phyloP scores from a whole-genome alignment of 2,113 vertebrate species.

The Trematocara unimaculatum region DNA sequence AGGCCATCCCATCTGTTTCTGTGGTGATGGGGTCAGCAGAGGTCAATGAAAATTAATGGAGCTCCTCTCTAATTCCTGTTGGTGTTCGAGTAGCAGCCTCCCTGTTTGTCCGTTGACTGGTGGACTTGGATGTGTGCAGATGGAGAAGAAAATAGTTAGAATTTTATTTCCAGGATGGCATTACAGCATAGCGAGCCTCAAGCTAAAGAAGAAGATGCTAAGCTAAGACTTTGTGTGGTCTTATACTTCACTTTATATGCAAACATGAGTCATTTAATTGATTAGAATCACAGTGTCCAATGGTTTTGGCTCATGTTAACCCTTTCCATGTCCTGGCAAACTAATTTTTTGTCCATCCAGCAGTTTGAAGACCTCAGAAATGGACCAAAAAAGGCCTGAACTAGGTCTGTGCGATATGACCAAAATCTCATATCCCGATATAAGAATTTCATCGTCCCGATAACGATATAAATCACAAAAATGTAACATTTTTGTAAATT shows the following conservation, averaged over 20 bases:
- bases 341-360: not conserved
- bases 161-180: not conserved
- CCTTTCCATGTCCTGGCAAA: not conserved
- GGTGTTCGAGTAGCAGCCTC: not conserved
- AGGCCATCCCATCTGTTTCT: slow-evolving; percentile 15
- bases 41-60: slow-evolving; percentile 31
- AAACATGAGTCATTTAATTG: not conserved
- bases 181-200: not conserved
- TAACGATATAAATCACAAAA: too few species aligned
- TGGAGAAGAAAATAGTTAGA: not conserved
- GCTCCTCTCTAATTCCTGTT: slow-evolving; percentile 20
- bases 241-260: not conserved
- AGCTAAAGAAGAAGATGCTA: not conserved
- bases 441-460: too few species aligned
- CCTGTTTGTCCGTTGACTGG: not conserved
- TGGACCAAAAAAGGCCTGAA: not conserved
- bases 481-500: too few species aligned
- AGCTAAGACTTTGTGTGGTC: not conserved
- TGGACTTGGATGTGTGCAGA: not conserved
- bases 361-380: not conserved
- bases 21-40: slow-evolving; percentile 22
- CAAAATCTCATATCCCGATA: too few species aligned
- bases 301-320: not conserved
- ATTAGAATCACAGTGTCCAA: not conserved
- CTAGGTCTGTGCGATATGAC: too few species aligned